Evolutionary conservation across 2,888 invertebrate genomes (phyloP), one percentile per base, ranked within the genome.

Genomic region (Monochamus alternatus): DNA sequence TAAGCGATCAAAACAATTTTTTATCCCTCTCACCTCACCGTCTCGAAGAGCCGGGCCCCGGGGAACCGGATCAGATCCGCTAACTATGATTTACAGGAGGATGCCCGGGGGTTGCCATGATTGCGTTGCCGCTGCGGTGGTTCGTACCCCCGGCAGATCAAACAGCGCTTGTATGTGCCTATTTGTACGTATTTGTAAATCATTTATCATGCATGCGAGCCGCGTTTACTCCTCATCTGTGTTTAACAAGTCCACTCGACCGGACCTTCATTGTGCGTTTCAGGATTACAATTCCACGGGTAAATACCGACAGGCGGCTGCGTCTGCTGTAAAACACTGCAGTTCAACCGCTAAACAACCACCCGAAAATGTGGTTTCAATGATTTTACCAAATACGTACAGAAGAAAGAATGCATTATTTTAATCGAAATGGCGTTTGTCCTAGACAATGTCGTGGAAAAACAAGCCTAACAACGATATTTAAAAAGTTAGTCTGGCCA

Each of bases 211-310:
- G 59, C 63, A 71, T 71, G 64, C 64, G 47, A 64, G 51, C 47
- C 52, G 52, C 71, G 63, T 62, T 55, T 63, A 47, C 52, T 52
- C 71, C 60, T 69, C 69, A 47, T 75, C 65, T 75, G 68, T 74
- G 74, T 76, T 72, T 71, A 74, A 77, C 77, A 69, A 73, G 72
- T 69, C 64, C 66, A 69, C 72, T 72, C 10, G 64, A 59, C 65
- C 47, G 60, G 51, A 64, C 59, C 60, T 70, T 67, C 58, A 52
- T 67, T 68, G 66, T 69, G 72, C 44, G 51, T 68, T 30, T 43
- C 38, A 43, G 22, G 47, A 60, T 31, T 60, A 51, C 69, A 69
- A 69, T 69, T 51, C 69, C 12, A 44, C 60, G 47, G 60, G 60
- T 69, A 69, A 69, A 69, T 32, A 60, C 44, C 66, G 3, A 30